phyloP scores from a whole-genome alignment of 2,113 vertebrate genomes.

The Dendropsophus ebraccatus region DNA sequence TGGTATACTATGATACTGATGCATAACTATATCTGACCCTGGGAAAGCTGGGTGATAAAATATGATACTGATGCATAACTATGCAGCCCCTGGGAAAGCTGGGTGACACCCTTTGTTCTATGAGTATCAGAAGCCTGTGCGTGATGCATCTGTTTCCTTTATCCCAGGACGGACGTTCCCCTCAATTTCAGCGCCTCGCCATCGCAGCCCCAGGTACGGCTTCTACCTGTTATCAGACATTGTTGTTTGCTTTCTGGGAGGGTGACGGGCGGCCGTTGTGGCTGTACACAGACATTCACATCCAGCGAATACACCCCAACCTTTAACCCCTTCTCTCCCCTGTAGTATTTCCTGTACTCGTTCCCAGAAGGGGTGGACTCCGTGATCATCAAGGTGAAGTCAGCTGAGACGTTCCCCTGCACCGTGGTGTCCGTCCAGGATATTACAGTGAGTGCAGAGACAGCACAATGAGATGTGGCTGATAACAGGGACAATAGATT shows the following conservation, averaged over 20 bases:
- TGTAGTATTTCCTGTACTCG: conserved; percentile 80
- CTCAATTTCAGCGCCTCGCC: conserved; percentile 80
- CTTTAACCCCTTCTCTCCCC: conserved; percentile 25
- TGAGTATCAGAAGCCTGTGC: background rate
- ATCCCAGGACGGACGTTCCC: conserved; percentile 71
- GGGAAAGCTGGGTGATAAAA: too few relatives aligned
- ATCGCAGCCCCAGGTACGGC: conserved; percentile 81
- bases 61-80: too few relatives aligned
- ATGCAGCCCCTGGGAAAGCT: background rate
- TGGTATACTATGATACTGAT: too few relatives aligned
- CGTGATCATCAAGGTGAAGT: conserved; percentile 76
- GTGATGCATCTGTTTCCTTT: background rate
- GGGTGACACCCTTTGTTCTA: too few relatives aligned
- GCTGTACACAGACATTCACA: background rate
- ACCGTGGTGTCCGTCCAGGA: conserved; percentile 81
- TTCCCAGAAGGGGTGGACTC: conserved; percentile 78
- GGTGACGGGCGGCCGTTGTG: background rate
- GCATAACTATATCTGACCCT: too few relatives aligned
- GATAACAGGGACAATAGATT: background rate
- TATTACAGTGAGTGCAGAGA: conserved; percentile 81
- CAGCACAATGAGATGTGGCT: too few relatives aligned
- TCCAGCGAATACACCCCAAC: background rate
- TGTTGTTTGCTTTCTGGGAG: conserved; percentile 1
- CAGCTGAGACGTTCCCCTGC: conserved; percentile 74
- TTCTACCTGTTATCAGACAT: background rate